These are phyloP conservation scores for Rhea americana DNA, from an alignment of 2,113 vertebrate genomes.

Conservation along the genomic window DNA sequence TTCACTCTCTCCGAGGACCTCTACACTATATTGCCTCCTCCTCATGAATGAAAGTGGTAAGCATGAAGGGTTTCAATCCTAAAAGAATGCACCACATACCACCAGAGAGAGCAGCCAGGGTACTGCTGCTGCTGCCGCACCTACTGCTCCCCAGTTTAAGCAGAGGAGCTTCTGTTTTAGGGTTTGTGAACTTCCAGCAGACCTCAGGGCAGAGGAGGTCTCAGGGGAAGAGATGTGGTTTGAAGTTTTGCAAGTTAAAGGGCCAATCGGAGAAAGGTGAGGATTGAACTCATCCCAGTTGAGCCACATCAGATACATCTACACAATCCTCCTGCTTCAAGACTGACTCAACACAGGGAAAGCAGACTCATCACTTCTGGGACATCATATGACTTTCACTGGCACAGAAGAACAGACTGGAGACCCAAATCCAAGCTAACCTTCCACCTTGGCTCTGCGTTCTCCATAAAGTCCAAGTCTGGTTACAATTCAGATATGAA, in stretches of 20 bases:
- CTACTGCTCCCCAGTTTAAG: not conserved
- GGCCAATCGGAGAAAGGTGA: not conserved
- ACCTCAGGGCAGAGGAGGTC: too few species aligned
- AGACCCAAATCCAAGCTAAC: not conserved
- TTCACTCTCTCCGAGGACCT: constrained; percentile 31
- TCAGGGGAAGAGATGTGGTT: not conserved
- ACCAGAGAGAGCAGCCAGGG: not conserved
- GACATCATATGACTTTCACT: rapidly evolving
- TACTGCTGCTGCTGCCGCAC: not conserved
- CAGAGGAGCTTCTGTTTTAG: not conserved
- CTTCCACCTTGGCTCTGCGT: not conserved
- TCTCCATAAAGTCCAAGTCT: rapidly evolving
- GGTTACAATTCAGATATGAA: not conserved
- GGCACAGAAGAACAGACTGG: not conserved
- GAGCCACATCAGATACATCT: rapidly evolving
- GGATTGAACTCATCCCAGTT: not conserved
- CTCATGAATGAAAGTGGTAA: constrained; percentile 1
- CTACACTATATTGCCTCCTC: constrained; percentile 10
- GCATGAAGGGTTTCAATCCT: not conserved
- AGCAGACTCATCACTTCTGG: not conserved
- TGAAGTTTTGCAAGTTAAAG: not conserved
- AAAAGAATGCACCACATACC: not conserved
- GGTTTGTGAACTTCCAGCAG: not conserved
- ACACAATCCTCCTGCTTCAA: not conserved
- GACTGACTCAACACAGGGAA: not conserved